Evolutionary conservation across 1,140 invertebrate genomes (phyloP).

Genomic region (Laupala kohalensis): DNA sequence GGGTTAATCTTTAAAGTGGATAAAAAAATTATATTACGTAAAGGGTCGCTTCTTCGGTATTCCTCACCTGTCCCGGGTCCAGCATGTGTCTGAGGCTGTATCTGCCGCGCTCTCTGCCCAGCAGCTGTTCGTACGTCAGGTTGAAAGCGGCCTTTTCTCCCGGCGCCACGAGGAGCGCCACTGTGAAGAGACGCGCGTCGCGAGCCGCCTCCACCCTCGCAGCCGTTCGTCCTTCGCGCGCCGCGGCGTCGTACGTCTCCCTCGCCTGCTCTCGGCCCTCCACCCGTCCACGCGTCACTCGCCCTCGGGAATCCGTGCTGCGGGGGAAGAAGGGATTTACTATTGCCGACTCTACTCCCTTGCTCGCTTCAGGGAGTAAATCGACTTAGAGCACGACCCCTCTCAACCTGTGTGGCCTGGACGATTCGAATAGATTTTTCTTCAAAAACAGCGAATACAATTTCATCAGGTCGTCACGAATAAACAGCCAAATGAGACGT

Average conservation of each 20-base stretch:
- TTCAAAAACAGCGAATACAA: too few species aligned
- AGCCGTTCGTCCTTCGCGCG: not conserved
- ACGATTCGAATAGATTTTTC: too few species aligned
- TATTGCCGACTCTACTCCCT: too few species aligned
- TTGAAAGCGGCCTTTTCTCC: conserved; percentile 22
- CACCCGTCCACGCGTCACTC: not conserved
- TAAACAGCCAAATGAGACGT: too few species aligned
- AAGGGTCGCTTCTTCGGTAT: too few species aligned
- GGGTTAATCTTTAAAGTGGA: too few species aligned
- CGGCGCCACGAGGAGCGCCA: conserved; percentile 22
- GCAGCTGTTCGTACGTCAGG: conserved; percentile 25
- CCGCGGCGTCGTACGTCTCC: not conserved
- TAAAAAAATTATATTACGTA: too few species aligned
- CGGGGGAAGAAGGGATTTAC: too few species aligned
- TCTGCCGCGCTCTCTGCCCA: conserved; percentile 14
- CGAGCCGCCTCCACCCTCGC: conserved; percentile 9
- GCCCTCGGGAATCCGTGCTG: not conserved
- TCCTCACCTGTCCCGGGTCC: not conserved
- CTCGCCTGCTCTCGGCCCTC: not conserved
- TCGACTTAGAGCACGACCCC: too few species aligned
- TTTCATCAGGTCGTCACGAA: too few species aligned
- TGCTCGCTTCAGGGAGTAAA: too few species aligned
- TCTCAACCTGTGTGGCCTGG: too few species aligned
- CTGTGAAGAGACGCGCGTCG: conserved; percentile 22
- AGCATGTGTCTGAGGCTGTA: not conserved